Conservation (phyloP, 1,140 invertebrate species). For the Oreohelix idahoensis region DNA sequence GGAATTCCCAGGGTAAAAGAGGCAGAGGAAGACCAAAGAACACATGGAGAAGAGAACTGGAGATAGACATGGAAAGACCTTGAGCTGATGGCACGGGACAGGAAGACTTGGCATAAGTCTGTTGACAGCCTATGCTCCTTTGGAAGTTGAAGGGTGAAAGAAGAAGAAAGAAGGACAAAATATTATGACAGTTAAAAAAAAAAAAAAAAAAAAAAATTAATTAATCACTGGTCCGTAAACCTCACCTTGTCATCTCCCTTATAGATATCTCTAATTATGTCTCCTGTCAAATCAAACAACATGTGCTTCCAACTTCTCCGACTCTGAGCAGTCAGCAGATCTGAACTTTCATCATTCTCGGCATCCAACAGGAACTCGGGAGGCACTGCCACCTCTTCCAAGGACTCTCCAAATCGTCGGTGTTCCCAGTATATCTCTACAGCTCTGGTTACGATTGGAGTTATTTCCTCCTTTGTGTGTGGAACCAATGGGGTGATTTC, state of each 20-base stretch:
- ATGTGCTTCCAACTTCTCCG: slow-evolving; percentile 72
- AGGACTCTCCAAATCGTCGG: slow-evolving; percentile 59
- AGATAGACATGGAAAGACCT: no score
- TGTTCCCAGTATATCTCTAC: slow-evolving; percentile 66
- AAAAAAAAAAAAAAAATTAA: no score
- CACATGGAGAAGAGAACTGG: no score
- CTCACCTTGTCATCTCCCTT: slow-evolving; percentile 60
- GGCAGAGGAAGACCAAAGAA: no score
- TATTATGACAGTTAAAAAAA: no score
- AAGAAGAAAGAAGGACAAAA: no score
- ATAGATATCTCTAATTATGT: slow-evolving; percentile 76
- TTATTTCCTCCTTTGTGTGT: slow-evolving; percentile 60
- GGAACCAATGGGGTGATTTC: slow-evolving; percentile 61
- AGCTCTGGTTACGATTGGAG: slow-evolving; percentile 55
- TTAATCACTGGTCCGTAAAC: no score
- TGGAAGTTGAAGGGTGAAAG: no score
- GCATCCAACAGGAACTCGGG: slow-evolving; percentile 52
- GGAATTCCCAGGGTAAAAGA: no score
- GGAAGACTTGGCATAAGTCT: no score
- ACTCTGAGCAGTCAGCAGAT: slow-evolving; percentile 59
- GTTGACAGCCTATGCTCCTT: no score
- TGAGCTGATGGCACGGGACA: no score
- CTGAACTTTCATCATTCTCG: slow-evolving; percentile 48
- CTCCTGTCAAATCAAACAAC: slow-evolving; percentile 80
- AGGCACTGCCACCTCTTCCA: slow-evolving; percentile 55